phyloP scores from a whole-genome alignment of 2,888 invertebrate genomes.

The Anthrax anthrax region DNA sequence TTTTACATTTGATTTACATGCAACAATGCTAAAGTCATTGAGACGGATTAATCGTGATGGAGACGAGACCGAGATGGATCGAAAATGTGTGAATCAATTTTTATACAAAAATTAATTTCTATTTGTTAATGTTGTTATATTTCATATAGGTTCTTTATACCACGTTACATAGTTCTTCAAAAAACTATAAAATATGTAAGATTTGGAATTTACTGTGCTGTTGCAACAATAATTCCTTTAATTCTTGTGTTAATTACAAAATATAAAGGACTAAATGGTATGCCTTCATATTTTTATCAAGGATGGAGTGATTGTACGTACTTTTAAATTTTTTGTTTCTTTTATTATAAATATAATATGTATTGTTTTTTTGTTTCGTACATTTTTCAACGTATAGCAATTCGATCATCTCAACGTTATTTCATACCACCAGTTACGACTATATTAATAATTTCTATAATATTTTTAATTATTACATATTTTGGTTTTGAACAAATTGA shows the following conservation, averaged over 20 bases:
- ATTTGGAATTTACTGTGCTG: conserved; percentile 20
- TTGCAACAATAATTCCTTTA: conserved; percentile 23
- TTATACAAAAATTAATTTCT: background rate
- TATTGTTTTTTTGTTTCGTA: background rate
- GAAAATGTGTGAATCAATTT: too few relatives aligned
- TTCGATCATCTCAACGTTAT: conserved; percentile 30
- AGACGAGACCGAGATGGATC: too few relatives aligned
- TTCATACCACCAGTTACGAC: conserved; percentile 32
- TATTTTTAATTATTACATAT: conserved; percentile 23
- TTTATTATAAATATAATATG: background rate
- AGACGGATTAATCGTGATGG: too few relatives aligned
- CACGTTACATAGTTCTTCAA: conserved; percentile 19
- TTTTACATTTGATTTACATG: too few relatives aligned
- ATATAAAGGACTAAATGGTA: conserved; percentile 28
- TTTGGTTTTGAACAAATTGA: conserved; percentile 26
- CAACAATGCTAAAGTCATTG: too few relatives aligned
- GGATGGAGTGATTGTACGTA: conserved; percentile 28
- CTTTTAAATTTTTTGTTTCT: background rate
- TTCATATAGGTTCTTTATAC: conserved; percentile 22
- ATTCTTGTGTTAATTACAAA: conserved; percentile 25
- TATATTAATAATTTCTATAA: conserved; percentile 22
- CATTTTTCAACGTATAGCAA: conserved; percentile 16
- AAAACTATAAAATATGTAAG: conserved; percentile 17
- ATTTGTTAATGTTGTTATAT: background rate
- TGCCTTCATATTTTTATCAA: conserved; percentile 32